Conservation (phyloP, 2,113 vertebrate genomes). For the Seriola aureovittata region DNA sequence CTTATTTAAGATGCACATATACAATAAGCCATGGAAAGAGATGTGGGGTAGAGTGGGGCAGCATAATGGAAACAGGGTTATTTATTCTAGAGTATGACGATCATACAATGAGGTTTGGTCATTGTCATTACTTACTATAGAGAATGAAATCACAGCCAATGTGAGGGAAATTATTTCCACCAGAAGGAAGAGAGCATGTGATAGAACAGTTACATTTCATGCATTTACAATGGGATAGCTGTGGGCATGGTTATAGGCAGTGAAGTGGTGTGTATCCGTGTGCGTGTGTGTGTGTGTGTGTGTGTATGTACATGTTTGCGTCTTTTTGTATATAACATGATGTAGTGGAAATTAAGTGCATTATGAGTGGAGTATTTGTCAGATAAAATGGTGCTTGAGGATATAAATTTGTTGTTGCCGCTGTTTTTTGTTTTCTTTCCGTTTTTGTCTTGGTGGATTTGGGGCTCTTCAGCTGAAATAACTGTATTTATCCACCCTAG, state of each 20-base stretch:
- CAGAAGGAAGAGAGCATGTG: constrained; percentile 25
- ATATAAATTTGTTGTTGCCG: constrained; percentile 18
- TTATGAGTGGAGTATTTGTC: constrained; percentile 35
- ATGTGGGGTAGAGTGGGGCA: constrained; percentile 1
- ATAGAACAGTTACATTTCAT: constrained; percentile 48
- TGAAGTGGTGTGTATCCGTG: constrained; percentile 6
- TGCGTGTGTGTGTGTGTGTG: constrained; percentile 13
- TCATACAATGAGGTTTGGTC: constrained; percentile 10
- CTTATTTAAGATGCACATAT: not conserved
- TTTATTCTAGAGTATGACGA: constrained; percentile 12
- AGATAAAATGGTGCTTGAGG: constrained; percentile 49
- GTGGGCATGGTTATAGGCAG: constrained; percentile 27
- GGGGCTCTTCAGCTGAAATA: constrained; percentile 17
- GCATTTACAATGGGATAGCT: constrained; percentile 49
- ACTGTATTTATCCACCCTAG: constrained; percentile 43
- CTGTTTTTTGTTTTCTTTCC: constrained; percentile 16
- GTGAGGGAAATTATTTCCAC: constrained; percentile 26
- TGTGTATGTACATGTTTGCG: not conserved
- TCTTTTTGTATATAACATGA: constrained; percentile 38
- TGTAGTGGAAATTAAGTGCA: constrained; percentile 31
- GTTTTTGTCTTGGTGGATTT: constrained; percentile 2
- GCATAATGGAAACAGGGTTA: constrained; percentile 4
- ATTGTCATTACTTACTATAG: constrained; percentile 24
- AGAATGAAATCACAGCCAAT: constrained; percentile 18
- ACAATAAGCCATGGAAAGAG: not conserved